Percentiles rank a stretch among this genome's conserved stretches.
phyloP scores from a whole-genome alignment of 2,888 invertebrate genomes.

The Penaeus monodon region DNA sequence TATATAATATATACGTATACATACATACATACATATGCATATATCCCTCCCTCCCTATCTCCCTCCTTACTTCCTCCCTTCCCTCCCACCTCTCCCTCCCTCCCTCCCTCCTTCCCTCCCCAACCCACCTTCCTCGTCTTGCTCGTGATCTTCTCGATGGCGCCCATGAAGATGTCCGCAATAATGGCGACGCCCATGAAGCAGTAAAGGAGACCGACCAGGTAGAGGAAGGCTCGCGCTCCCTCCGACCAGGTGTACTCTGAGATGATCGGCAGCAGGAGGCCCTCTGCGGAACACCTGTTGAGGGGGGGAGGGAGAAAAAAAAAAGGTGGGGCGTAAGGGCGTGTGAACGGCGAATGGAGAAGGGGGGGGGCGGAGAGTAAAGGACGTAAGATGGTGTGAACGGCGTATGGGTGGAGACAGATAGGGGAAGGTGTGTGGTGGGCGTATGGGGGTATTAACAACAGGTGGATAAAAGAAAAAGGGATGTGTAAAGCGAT shows the following conservation, averaged over 20 bases:
- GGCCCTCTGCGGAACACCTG: slow-evolving; percentile 68
- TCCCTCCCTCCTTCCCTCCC: not conserved
- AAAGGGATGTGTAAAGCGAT: too few relatives aligned
- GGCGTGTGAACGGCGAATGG: not conserved
- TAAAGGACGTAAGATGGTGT: not conserved
- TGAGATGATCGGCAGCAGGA: slow-evolving; percentile 71
- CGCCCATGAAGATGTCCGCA: slow-evolving; percentile 75
- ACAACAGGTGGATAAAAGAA: too few relatives aligned
- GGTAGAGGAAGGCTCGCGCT: slow-evolving; percentile 71
- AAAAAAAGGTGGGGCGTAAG: not conserved
- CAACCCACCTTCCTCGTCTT: slow-evolving; percentile 70
- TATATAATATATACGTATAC: too few relatives aligned
- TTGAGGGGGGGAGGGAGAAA: slow-evolving; percentile 8
- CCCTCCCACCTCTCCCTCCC: not conserved
- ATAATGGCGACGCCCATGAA: slow-evolving; percentile 75
- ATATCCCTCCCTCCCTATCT: not conserved
- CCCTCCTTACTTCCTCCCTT: not conserved
- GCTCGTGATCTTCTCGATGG: slow-evolving; percentile 75
- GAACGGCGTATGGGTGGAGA: not conserved
- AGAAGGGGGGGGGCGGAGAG: not conserved
- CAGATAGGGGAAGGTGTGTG: too few relatives aligned
- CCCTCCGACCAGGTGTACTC: slow-evolving; percentile 72
- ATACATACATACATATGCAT: not conserved
- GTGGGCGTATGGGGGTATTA: too few relatives aligned
- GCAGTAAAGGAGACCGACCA: slow-evolving; percentile 73